Evolutionary conservation across 2,797 vertebrate genomes (phyloP).

Genomic region (Psittacula derbiana): DNA sequence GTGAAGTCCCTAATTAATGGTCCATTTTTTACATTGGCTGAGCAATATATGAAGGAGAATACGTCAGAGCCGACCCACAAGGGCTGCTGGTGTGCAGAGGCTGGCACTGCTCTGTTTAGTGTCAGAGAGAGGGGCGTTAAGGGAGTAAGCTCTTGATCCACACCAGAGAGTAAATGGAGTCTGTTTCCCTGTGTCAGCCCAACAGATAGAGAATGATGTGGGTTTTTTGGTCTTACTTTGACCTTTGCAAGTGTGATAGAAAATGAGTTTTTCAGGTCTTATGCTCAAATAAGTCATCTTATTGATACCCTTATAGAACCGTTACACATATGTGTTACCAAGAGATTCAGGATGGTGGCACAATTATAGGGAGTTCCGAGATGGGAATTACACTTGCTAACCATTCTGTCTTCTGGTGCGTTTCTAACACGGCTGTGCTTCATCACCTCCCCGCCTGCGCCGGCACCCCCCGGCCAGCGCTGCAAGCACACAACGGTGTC

Average conservation of each 20-base stretch:
- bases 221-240: no score
- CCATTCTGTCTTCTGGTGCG: accelerated
- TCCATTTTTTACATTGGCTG: neutral
- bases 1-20: neutral
- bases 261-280: neutral
- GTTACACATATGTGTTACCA: accelerated
- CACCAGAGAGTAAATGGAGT: neutral
- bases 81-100: neutral
- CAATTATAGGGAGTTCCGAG: no score
- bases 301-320: neutral
- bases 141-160: neutral
- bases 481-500: no score
- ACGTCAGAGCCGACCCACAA: accelerated
- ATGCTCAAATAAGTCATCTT: accelerated
- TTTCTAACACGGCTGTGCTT: neutral
- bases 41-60: accelerated
- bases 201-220: neutral
- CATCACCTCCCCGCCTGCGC: neutral
- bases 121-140: accelerated
- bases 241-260: neutral
- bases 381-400: accelerated
- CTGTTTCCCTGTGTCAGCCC: neutral
- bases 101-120: neutral
- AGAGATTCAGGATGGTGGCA: neutral
- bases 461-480: neutral